A percentile compares a stretch with the other conserved stretches of the same genome.
Conservation (phyloP, 2,797 vertebrate genomes). For the Coendou prehensilis region DNA sequence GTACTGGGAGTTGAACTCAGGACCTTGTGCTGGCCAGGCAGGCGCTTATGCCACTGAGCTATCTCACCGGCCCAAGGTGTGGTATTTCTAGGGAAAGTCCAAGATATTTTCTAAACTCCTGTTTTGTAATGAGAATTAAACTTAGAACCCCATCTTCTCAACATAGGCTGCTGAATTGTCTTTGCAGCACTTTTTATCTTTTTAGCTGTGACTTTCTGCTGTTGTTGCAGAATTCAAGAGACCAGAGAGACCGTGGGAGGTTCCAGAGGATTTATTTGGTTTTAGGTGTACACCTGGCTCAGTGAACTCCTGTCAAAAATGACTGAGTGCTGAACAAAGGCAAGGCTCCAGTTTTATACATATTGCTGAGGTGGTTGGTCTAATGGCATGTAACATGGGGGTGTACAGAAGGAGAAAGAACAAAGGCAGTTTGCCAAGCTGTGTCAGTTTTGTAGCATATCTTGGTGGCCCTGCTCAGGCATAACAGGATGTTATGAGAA, state of each 20-base stretch:
- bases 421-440: not conserved
- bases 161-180: not conserved
- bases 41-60: no score
- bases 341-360: not conserved
- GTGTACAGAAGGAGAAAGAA: not conserved
- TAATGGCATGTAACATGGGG: not conserved
- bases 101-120: not conserved
- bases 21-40: no score
- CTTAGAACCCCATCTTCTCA: not conserved
- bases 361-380: not conserved
- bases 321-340: not conserved
- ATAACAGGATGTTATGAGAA: not conserved
- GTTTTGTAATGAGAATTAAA: not conserved
- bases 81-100: not conserved
- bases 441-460: not conserved
- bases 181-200: not conserved
- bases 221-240: not conserved
- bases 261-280: not conserved
- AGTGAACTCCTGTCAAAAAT: not conserved
- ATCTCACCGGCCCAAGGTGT: not conserved
- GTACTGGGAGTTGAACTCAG: no score
- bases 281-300: not conserved
- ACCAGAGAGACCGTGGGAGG: not conserved
- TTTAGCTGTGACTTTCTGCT: not conserved
- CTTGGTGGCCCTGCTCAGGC: not conserved